phyloP scores from a whole-genome alignment of 2,888 invertebrate species.

The Kuschelorhynchus macadamiae region DNA sequence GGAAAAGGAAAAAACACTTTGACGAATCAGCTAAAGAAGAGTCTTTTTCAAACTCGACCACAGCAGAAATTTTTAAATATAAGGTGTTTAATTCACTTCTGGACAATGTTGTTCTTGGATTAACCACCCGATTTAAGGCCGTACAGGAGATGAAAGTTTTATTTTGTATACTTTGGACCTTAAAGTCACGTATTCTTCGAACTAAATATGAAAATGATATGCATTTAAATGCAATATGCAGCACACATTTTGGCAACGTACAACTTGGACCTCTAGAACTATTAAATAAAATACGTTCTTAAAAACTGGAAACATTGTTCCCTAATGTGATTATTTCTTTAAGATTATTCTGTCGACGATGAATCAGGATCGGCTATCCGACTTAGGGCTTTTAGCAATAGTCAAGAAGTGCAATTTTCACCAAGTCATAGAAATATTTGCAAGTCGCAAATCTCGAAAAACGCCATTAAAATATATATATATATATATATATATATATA shows the following conservation, averaged over 20 bases:
- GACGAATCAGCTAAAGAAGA: constrained; percentile 18
- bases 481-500: too few relatives aligned
- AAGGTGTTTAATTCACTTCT: constrained; percentile 5
- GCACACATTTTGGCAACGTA: constrained; percentile 8
- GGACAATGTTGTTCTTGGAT: constrained; percentile 7
- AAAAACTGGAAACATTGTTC: constrained; percentile 24
- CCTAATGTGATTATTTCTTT: constrained; percentile 31
- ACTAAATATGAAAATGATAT: constrained; percentile 16
- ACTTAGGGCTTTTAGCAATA: constrained; percentile 15
- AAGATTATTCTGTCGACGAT: constrained; percentile 26
- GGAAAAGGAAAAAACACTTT: constrained; percentile 21
- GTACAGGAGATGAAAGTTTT: neutral
- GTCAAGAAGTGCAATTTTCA: constrained; percentile 25
- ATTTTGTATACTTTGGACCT: neutral
- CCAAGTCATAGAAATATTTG: constrained; percentile 17
- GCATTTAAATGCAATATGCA: constrained; percentile 18
- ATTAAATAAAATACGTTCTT: constrained; percentile 12
- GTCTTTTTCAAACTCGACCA: neutral
- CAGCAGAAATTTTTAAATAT: neutral
- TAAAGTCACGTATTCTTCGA: constrained; percentile 1
- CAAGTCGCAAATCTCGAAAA: constrained; percentile 21
- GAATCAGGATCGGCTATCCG: constrained; percentile 19
- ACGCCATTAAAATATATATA: constrained; percentile 5
- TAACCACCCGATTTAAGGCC: constrained; percentile 7
- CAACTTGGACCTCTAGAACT: constrained; percentile 10